Conservation (phyloP, 2,113 vertebrate species). For the Poeciliopsis retropinna region DNA sequence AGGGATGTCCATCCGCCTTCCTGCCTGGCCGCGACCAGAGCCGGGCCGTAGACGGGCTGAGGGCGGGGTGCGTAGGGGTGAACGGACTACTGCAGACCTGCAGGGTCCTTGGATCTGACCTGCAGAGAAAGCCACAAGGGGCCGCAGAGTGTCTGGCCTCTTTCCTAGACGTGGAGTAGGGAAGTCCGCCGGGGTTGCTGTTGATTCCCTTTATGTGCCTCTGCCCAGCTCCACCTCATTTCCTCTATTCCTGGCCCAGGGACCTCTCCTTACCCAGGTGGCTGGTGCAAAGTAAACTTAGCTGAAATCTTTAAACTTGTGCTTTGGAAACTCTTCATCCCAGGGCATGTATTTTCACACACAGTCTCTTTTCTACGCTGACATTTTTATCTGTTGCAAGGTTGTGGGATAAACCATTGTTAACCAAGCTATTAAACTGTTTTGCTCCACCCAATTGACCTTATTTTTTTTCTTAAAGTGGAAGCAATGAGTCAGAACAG, state of each 20-base stretch:
- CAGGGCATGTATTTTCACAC: slow-evolving; percentile 26
- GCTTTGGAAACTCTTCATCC: slow-evolving; percentile 71
- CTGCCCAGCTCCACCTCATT: slow-evolving; percentile 60
- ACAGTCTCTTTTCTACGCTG: slow-evolving; percentile 25
- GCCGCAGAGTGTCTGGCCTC: slow-evolving; percentile 76
- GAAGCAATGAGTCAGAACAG: slow-evolving; percentile 41
- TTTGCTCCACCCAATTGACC: slow-evolving; percentile 15
- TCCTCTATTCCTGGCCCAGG: slow-evolving; percentile 35
- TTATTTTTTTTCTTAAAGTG: slow-evolving; percentile 54
- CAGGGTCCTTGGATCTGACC: slow-evolving; percentile 94
- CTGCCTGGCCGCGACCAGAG: slow-evolving; percentile 57
- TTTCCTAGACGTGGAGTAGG: slow-evolving; percentile 84
- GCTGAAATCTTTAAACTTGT: slow-evolving; percentile 84
- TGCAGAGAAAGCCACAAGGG: slow-evolving; percentile 86
- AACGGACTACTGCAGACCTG: slow-evolving; percentile 66
- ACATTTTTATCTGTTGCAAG: slow-evolving; percentile 32
- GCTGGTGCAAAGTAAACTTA: slow-evolving; percentile 89
- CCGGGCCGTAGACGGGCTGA: slow-evolving; percentile 39
- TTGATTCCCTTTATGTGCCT: slow-evolving; percentile 90
- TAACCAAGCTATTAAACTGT: slow-evolving; percentile 62
- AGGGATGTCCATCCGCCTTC: slow-evolving; percentile 86
- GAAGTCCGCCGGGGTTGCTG: slow-evolving; percentile 90
- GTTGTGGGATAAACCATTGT: slow-evolving; percentile 19
- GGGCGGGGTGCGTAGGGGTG: slow-evolving; percentile 22
- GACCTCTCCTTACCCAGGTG: slow-evolving; percentile 72